Conservation (phyloP, 2,888 invertebrate genomes). For the Choreutis nemorana region DNA sequence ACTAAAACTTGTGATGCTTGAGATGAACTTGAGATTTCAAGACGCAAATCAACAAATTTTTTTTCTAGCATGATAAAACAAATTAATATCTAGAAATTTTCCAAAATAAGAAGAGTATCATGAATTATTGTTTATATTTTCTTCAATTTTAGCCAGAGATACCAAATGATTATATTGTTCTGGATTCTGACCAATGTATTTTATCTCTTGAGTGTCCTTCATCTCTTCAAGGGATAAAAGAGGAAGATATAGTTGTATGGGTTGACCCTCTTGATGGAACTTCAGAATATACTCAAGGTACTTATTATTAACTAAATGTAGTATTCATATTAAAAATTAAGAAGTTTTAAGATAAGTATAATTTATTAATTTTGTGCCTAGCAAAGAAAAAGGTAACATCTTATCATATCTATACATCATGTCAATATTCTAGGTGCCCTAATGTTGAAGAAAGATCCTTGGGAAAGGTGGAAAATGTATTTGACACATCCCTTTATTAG, state of each 20-base stretch:
- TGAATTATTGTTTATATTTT: too few relatives aligned
- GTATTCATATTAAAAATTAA: background rate
- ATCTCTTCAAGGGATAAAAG: slow-evolving; percentile 68
- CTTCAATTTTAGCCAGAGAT: slow-evolving; percentile 50
- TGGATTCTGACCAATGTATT: slow-evolving; percentile 75
- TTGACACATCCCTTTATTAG: slow-evolving; percentile 61
- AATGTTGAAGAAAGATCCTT: slow-evolving; percentile 63
- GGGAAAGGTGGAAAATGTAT: slow-evolving; percentile 66
- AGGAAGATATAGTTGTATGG: slow-evolving; percentile 93
- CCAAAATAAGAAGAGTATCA: too few relatives aligned
- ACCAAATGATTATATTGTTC: slow-evolving; percentile 79
- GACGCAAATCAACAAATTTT: too few relatives aligned
- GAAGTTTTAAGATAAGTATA: background rate
- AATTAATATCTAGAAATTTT: too few relatives aligned
- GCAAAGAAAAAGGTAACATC: background rate
- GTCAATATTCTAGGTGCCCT: slow-evolving; percentile 55
- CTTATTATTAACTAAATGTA: background rate
- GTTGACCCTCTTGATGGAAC: slow-evolving; percentile 99
- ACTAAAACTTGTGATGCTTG: too few relatives aligned
- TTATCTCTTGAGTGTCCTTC: slow-evolving; percentile 71
- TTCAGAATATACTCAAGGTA: slow-evolving; percentile 94
- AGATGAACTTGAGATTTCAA: too few relatives aligned
- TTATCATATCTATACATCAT: background rate
- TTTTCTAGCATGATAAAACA: too few relatives aligned
- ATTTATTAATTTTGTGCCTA: background rate